Base-by-base conservation (phyloP, 1,140 invertebrate species). In the Ectropis grisescens region DNA sequence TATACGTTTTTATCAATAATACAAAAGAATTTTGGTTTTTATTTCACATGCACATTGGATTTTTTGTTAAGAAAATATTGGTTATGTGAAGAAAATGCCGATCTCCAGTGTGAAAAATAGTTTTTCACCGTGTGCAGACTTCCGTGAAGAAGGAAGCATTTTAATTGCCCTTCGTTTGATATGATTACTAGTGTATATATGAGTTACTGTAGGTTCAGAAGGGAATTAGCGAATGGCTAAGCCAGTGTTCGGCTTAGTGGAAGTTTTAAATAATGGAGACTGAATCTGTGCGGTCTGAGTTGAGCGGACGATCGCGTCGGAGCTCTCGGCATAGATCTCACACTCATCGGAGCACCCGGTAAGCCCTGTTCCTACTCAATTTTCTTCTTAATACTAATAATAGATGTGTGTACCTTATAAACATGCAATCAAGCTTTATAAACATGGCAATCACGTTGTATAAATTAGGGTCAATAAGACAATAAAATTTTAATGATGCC, bases 221-320 rank as follows among this genome's bases (percentile, higher is more conserved):
- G 54, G 52, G 47, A 51, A 52, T 51, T 37, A 52, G 57, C 65
- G 52, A 43, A 80, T 76, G 75, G 75, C 40, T 70, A 59, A 61
- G 47, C 12, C 39, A 32, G 37, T 34, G 19, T 22, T 22, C 4
- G 48, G 52, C 2, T 7, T 26, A 37, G 38, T 52, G 42, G 26
- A 2, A 19, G 44, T 50, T 31, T 49, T 27, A 38, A 38, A 49
- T 39, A 44, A 88, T 88, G 86, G 86, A 88, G 72, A 88, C 86
- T 42, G 86, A 88, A 64, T 87, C 85, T 33, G 85, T 88, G 48
- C 82, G 86, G 49, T 88, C 86, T 16, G 86, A 88, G 54, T 75
- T 86, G 42, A 87, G 86, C 66, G 83, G 85, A 46, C 78, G 85
- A 41, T 87, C 85, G 19, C 71, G 85, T 59, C 65, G 86, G 16